Conservation (phyloP, 2,113 vertebrate species). For the Tamias sibiricus region DNA sequence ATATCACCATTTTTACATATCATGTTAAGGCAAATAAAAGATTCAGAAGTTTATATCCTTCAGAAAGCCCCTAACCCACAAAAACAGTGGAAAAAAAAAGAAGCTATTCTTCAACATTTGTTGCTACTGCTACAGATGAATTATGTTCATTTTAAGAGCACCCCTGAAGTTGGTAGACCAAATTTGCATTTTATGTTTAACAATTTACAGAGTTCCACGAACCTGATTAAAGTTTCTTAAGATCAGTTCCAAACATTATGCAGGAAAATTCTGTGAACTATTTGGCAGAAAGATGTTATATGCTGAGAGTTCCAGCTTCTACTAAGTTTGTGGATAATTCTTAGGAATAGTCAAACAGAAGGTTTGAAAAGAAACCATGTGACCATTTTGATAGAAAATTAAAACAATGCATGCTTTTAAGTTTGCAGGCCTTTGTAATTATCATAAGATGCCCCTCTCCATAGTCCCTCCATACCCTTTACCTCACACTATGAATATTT, state of each 20-base stretch:
- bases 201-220: slow-evolving; percentile 19
- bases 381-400: not conserved
- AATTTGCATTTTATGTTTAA: slow-evolving; percentile 50
- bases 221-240: slow-evolving; percentile 44
- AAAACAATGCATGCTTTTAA: not conserved
- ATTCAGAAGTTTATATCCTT: not conserved
- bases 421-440: not conserved
- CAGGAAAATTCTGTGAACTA: not conserved
- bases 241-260: slow-evolving; percentile 35
- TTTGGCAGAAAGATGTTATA: not conserved
- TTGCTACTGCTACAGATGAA: not conserved
- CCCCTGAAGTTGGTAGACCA: slow-evolving; percentile 9
- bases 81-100: not conserved
- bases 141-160: slow-evolving; percentile 15
- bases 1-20: not conserved
- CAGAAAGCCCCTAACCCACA: not conserved
- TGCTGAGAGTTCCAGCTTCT: not conserved
- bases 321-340: not conserved
- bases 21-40: slow-evolving; percentile 17
- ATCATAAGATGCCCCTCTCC: not conserved
- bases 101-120: not conserved
- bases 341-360: slow-evolving; percentile 5
- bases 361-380: not conserved
- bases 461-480: not conserved
- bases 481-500: not conserved